phyloP scores from a whole-genome alignment of 2,888 invertebrate genomes.

The Oscheius myriophilus region DNA sequence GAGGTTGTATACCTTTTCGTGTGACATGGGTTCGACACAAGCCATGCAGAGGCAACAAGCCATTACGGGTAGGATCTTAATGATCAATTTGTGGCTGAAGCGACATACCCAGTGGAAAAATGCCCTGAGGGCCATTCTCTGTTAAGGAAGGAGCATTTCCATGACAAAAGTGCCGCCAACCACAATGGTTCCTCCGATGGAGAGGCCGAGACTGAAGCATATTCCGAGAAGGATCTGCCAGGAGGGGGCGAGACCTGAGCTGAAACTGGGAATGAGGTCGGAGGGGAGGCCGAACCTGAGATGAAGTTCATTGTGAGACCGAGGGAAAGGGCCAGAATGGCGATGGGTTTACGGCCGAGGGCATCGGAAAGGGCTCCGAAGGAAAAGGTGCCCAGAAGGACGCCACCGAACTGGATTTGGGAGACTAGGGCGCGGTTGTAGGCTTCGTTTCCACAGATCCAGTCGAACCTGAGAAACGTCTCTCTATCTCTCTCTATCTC shows the following conservation, averaged over 20 bases:
- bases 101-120: too few relatives aligned
- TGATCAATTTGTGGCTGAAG: too few relatives aligned
- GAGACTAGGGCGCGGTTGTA: neutral
- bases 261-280: neutral
- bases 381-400: constrained; percentile 51
- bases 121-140: constrained; percentile 68
- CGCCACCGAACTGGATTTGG: neutral
- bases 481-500: too few relatives aligned
- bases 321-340: constrained; percentile 51
- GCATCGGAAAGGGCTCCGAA: constrained; percentile 59
- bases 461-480: neutral
- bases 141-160: constrained; percentile 68
- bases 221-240: constrained; percentile 25
- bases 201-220: constrained; percentile 49
- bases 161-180: constrained; percentile 68
- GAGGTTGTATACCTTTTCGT: too few relatives aligned
- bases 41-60: too few relatives aligned
- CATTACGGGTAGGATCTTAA: too few relatives aligned
- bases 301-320: constrained; percentile 55
- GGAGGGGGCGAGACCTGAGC: constrained; percentile 16
- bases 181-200: constrained; percentile 63
- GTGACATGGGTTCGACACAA: too few relatives aligned
- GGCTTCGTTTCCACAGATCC: neutral
- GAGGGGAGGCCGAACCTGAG: constrained; percentile 40
- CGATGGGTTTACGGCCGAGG: constrained; percentile 54